Base-by-base conservation (phyloP, 2,113 vertebrate species). In the Cynopterus brachyotis region DNA sequence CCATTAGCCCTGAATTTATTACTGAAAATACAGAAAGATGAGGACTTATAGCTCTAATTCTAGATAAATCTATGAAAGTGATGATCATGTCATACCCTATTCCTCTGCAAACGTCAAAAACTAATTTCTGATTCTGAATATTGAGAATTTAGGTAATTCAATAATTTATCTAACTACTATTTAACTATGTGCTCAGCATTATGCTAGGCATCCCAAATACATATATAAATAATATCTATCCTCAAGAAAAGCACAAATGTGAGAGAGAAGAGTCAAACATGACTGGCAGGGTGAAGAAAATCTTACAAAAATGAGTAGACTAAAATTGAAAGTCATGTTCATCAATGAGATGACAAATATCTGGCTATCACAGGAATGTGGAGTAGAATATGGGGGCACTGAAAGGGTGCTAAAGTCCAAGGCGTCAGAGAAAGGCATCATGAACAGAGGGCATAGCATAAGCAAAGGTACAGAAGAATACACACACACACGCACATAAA, bases 1-100 rank as follows among this genome's bases (percentile, higher is more conserved):
- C 20, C 30, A 67, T 26, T 81, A 84, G 42, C 5, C 11, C 4
- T 64, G 22, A 86, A 75, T 80, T 79, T 92, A 87, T 75, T 83
- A 87, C 12, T 93, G 26, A 76, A 93, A 91, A 88, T 30, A 93
- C 4, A 94, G 50, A 90, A 96, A 86, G 57, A 82, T 19, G 0
- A 90, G 24, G 19, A 42, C n/a, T 53, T 79, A 1, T 5, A 76
- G 40, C 42, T 90, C 19, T 55, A 86, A 95, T 60, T 35, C 20
- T 86, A 89, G 1, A 85, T 62, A 80, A 86, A 86, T 45, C 30
- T 53, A 82, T 37, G 19, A 87, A 87, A 93, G 59, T 80, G 10
- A 91, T 57, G 47, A 78, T 32, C 20, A 82, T 17, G 6, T 40
- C 40, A 64, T 32, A 84, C n/a, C 32, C 50, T 84, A 73, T 69